A percentile compares a stretch with the other conserved stretches of the same genome.
Conservation (phyloP, 2,888 invertebrate species). For the Aethes cnicana region DNA sequence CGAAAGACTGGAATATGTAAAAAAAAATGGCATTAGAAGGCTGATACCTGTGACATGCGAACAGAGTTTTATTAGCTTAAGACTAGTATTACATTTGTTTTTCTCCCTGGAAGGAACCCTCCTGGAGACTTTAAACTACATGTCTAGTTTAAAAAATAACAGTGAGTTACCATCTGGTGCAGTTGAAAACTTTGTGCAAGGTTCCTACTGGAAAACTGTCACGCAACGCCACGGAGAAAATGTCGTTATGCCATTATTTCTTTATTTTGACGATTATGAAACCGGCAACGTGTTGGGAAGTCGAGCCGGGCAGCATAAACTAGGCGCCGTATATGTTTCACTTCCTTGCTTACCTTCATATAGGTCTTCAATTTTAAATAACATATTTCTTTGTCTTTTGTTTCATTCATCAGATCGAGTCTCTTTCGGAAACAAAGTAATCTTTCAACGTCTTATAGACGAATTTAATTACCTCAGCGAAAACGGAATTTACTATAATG, state of each 20-base stretch:
- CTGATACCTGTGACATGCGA: not conserved
- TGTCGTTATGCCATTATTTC: not conserved
- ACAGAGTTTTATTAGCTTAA: not conserved
- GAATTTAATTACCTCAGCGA: not conserved
- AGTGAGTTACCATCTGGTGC: not conserved
- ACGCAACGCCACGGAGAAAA: not conserved
- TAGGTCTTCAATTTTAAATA: not conserved
- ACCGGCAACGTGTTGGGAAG: slow-evolving; percentile 6
- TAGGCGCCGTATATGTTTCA: slow-evolving; percentile 9
- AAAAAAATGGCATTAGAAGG: not conserved
- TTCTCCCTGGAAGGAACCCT: not conserved
- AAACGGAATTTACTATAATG: slow-evolving; percentile 6
- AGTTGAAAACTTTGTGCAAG: slow-evolving; percentile 3
- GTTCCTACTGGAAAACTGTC: slow-evolving; percentile 1
- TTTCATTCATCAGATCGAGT: slow-evolving; percentile 12
- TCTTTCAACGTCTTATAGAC: slow-evolving; percentile 9
- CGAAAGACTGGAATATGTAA: slow-evolving; percentile 5
- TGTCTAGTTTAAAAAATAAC: not conserved
- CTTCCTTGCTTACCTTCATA: slow-evolving; percentile 4
- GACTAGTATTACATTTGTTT: not conserved
- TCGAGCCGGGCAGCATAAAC: slow-evolving; percentile 3
- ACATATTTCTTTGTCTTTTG: slow-evolving; percentile 2
- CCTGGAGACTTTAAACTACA: not conserved
- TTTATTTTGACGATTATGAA: slow-evolving; percentile 1
- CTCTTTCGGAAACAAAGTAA: slow-evolving; percentile 1